These are phyloP conservation scores for Drosophila athabasca DNA, from an alignment of 1,140 invertebrate species.

Conservation along the genomic window DNA sequence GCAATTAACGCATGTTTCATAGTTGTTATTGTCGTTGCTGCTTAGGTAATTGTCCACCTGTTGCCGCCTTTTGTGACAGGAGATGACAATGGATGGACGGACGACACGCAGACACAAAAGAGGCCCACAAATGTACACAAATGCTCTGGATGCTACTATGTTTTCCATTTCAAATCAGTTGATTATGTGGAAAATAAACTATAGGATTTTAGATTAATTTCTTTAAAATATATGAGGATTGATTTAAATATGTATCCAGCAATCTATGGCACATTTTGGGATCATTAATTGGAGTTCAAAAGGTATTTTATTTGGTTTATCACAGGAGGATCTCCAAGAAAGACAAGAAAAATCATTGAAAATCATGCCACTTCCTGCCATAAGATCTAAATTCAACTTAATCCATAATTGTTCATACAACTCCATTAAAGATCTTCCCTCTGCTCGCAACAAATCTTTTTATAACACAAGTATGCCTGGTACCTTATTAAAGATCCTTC, in stretches of 20 bases:
- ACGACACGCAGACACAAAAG: conserved; percentile 20
- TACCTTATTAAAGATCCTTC: neutral
- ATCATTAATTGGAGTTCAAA: no score
- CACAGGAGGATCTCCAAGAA: no score
- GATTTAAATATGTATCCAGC: no score
- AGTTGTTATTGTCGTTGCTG: conserved; percentile 45
- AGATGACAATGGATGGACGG: conserved; percentile 15
- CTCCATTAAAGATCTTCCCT: neutral
- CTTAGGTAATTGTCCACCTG: conserved; percentile 72
- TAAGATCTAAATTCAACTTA: neutral
- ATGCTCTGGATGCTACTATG: conserved; percentile 41
- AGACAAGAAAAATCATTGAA: no score
- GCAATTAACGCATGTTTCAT: conserved; percentile 73
- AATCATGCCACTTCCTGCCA: no score
- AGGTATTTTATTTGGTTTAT: no score
- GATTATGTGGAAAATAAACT: neutral
- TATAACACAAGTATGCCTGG: no score
- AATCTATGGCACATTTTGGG: no score
- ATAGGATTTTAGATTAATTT: no score
- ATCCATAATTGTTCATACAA: neutral
- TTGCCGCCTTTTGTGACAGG: conserved; percentile 65
- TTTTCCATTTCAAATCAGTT: conserved; percentile 15
- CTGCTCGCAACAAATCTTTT: no score
- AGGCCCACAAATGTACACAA: conserved; percentile 19
- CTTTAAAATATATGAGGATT: no score